Evolutionary conservation across 2,888 invertebrate genomes (phyloP), one percentile per base, ranked within the genome.

Genomic region (Microplitis manilae): DNA sequence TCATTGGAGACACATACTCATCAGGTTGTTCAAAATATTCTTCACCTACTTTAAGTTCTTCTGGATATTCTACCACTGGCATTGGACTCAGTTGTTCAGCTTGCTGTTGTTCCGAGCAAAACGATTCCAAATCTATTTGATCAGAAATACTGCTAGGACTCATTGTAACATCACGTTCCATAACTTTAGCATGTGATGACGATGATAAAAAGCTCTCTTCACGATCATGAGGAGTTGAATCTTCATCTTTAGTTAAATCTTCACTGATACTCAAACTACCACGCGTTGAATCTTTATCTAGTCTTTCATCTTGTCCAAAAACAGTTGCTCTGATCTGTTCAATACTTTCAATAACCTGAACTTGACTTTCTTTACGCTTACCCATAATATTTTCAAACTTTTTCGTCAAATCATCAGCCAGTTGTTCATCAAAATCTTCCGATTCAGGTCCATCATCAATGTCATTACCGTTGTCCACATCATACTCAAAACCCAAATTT

Each of bases 81-180:
- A 65, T 64, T 30, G 20, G 13, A 17, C 20, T 59, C 50, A 8
- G 20, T 9, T 59, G 30, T 40, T 62, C 73, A n/a, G 13, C 39
- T 50, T 40, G 39, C 2, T 39, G 65, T 69, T 77, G 77, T 17
- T 80, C 82, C 2, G 77, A 79, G 20, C 86, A 86, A 8, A 86
- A 79, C 0, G 83, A 84, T 38, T 86, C 86, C 74, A 87, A 78
- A 20, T 88, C 88, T n/a, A 85, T 85, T 17, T 84, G 87, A 40
- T 89, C 89, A 1, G 89, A 89, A 59, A 88, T 86, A 73, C 88
- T 89, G 67, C 87, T 88, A 0, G 89, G 87, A 76, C 89, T 89
- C 79, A 87, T 83, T 5, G 88, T 87, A 6, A 87, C 85, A 61
- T 89, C 88, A 74, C 85, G 82, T 4, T 89, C 88, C 0, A 82